Conservation (phyloP, 2,888 invertebrate genomes). For the Entomobrya proxima region DNA sequence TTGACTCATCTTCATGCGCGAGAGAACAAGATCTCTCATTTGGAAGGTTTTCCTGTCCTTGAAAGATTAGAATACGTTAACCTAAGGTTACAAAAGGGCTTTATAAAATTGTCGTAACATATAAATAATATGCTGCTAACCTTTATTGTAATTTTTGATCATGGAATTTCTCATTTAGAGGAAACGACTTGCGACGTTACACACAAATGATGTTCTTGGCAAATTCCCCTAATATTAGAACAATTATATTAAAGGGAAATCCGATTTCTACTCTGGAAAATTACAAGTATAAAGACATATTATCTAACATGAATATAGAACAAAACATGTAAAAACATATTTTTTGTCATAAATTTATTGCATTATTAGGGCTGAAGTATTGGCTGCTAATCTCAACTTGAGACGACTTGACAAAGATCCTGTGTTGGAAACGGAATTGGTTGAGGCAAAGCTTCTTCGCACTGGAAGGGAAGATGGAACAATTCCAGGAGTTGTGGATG, state of each 20-base stretch:
- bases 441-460: slow-evolving; percentile 53
- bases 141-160: neutral
- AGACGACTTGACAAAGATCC: slow-evolving; percentile 61
- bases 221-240: slow-evolving; percentile 54
- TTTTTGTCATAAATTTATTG: neutral
- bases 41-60: slow-evolving; percentile 56
- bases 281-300: slow-evolving; percentile 60
- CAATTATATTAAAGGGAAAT: slow-evolving; percentile 58
- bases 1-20: slow-evolving; percentile 66
- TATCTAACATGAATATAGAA: neutral
- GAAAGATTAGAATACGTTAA: slow-evolving; percentile 66
- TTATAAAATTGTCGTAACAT: neutral
- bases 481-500: slow-evolving; percentile 49
- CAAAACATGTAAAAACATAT: neutral
- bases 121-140: neutral
- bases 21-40: slow-evolving; percentile 60
- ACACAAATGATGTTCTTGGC: slow-evolving; percentile 59
- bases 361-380: slow-evolving; percentile 47
- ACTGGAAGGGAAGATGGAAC: slow-evolving; percentile 59
- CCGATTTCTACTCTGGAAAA: slow-evolving; percentile 41
- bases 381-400: slow-evolving; percentile 58
- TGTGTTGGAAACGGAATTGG: slow-evolving; percentile 58
- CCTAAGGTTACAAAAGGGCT: slow-evolving; percentile 42
- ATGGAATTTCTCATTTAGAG: slow-evolving; percentile 13
- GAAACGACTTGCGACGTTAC: slow-evolving; percentile 52